Evolutionary conservation across 2,888 invertebrate species (phyloP).

Genomic region (Beris chalybata): DNA sequence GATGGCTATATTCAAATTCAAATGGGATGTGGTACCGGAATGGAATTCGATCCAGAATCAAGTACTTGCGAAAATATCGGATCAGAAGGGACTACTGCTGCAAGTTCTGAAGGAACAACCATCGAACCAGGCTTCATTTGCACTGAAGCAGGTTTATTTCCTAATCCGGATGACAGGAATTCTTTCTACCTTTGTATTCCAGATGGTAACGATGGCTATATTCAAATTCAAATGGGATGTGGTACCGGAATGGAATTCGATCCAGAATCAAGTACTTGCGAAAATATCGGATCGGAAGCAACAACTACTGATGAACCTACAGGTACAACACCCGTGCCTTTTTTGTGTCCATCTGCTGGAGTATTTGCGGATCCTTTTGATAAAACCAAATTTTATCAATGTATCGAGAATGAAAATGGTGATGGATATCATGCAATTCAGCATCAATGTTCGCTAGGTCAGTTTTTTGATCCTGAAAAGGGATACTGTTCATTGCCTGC

Average conservation of each 20-base stretch:
- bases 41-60: background rate
- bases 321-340: background rate
- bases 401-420: background rate
- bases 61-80: background rate
- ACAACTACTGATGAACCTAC: background rate
- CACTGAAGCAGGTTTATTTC: background rate
- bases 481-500: conserved; percentile 2
- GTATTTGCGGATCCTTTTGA: conserved; percentile 15
- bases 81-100: background rate
- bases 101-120: conserved; percentile 10
- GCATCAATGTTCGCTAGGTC: conserved; percentile 5
- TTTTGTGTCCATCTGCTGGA: conserved; percentile 11
- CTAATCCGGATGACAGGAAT: conserved; percentile 1
- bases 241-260: background rate
- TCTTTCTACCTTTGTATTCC: conserved; percentile 12
- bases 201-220: conserved; percentile 6
- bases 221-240: background rate
- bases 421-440: conserved; percentile 3
- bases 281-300: background rate
- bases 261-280: background rate
- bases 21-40: background rate
- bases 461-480: background rate
- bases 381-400: conserved; percentile 11
- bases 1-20: conserved; percentile 2
- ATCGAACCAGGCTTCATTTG: conserved; percentile 7